A percentile compares a stretch with the other conserved stretches of the same genome.
Evolutionary conservation across 2,113 vertebrate species (phyloP).

Genomic region (Eretmochelys imbricata): DNA sequence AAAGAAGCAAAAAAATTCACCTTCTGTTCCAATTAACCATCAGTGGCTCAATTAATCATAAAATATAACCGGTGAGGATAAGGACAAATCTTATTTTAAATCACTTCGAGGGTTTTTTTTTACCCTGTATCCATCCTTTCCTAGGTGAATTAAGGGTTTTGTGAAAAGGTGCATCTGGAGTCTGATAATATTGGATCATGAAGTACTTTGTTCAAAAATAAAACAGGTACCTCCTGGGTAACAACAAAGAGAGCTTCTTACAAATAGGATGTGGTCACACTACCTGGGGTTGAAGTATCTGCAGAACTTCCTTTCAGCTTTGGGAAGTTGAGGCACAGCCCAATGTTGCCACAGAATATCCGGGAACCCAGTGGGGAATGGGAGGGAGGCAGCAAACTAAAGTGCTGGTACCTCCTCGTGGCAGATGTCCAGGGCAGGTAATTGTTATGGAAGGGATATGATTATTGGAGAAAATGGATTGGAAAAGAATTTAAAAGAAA

Average conservation of each 20-base stretch:
- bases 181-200: neutral
- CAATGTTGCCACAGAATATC: neutral
- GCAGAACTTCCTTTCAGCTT: neutral
- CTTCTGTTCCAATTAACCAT: slow-evolving; percentile 24
- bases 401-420: neutral
- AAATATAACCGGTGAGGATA: slow-evolving; percentile 60
- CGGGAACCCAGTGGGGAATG: neutral
- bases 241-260: neutral
- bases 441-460: neutral
- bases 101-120: neutral
- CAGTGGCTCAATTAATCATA: slow-evolving; percentile 61
- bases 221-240: neutral
- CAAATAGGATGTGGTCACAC: neutral
- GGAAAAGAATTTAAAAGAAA: neutral
- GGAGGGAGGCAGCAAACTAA: neutral
- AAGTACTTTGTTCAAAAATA: neutral
- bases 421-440: neutral
- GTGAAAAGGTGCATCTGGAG: neutral
- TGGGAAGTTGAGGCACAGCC: neutral
- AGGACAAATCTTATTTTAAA: neutral
- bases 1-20: neutral
- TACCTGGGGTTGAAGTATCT: neutral
- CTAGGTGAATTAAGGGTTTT: neutral
- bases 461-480: neutral
- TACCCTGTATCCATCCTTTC: slow-evolving; percentile 11